phyloP scores from a whole-genome alignment of 2,113 vertebrate genomes.

The Gobius niger region DNA sequence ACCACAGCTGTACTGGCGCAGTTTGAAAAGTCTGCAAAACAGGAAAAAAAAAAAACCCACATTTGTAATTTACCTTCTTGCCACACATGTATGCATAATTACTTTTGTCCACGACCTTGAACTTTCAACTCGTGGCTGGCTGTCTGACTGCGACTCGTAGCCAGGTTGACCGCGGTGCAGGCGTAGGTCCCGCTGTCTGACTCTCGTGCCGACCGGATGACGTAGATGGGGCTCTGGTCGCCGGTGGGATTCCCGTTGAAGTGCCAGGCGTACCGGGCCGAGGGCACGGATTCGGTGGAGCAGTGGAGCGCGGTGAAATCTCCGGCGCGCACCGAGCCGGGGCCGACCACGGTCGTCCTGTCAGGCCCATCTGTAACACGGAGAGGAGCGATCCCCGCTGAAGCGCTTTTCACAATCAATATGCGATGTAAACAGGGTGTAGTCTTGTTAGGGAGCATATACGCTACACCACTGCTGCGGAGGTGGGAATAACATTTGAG shows the following conservation, averaged over 20 bases:
- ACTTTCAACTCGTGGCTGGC: conserved; percentile 22
- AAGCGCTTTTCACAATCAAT: conserved; percentile 1
- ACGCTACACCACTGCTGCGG: not conserved
- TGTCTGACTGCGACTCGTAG: conserved; percentile 20
- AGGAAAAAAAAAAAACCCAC: not conserved
- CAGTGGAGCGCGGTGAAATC: conserved; percentile 39
- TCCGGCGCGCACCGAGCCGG: conserved; percentile 11
- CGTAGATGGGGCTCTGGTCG: not conserved
- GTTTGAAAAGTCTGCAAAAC: conserved; percentile 16
- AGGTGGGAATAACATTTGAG: not conserved
- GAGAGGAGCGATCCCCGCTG: not conserved
- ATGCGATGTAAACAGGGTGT: conserved; percentile 1
- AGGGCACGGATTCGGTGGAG: conserved; percentile 29
- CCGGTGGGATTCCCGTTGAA: conserved; percentile 20
- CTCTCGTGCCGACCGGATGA: conserved; percentile 12
- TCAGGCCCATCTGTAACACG: conserved; percentile 48
- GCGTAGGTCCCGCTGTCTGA: conserved; percentile 38
- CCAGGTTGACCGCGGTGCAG: conserved; percentile 37
- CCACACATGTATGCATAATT: not conserved
- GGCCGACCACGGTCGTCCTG: conserved; percentile 20
- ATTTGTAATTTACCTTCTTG: not conserved
- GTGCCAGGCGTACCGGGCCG: conserved; percentile 28
- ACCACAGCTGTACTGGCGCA: not conserved
- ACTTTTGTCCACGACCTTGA: conserved; percentile 14
- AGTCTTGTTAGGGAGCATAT: conserved; percentile 1